phyloP scores from a whole-genome alignment of 2,113 vertebrate species.

The Percina caprodes region DNA sequence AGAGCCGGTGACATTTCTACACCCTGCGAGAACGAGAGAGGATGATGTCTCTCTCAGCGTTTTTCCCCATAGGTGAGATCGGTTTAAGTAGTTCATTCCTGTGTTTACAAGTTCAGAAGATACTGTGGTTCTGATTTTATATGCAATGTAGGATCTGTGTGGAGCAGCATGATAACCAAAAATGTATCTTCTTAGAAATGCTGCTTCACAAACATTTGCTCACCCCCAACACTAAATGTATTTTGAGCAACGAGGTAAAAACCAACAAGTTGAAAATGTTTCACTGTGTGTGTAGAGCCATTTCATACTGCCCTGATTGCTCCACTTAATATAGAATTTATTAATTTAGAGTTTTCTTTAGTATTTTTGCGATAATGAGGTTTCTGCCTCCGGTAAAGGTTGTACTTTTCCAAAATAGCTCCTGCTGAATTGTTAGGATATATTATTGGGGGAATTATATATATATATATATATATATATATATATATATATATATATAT shows the following conservation, averaged over 20 bases:
- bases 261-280: conserved; percentile 17
- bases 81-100: conserved; percentile 47
- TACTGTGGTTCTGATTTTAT: background rate
- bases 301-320: background rate
- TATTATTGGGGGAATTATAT: background rate
- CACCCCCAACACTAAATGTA: conserved; percentile 4
- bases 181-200: conserved; percentile 23
- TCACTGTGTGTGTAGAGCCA: background rate
- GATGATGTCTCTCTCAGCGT: conserved; percentile 48
- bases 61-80: conserved; percentile 36
- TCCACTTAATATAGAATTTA: background rate
- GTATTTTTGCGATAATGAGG: background rate
- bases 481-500: too few relatives aligned
- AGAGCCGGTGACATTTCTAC: conserved; percentile 63
- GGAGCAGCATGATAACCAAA: background rate
- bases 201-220: conserved; percentile 26
- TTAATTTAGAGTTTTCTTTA: background rate
- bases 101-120: conserved; percentile 36
- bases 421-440: background rate
- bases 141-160: background rate
- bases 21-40: conserved; percentile 30
- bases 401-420: background rate
- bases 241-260: background rate
- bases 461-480: too few relatives aligned
- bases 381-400: background rate